Evolutionary conservation across 2,797 vertebrate species (phyloP), one percentile per base, ranked within the genome.

Genomic region (Gallirallus australis): DNA sequence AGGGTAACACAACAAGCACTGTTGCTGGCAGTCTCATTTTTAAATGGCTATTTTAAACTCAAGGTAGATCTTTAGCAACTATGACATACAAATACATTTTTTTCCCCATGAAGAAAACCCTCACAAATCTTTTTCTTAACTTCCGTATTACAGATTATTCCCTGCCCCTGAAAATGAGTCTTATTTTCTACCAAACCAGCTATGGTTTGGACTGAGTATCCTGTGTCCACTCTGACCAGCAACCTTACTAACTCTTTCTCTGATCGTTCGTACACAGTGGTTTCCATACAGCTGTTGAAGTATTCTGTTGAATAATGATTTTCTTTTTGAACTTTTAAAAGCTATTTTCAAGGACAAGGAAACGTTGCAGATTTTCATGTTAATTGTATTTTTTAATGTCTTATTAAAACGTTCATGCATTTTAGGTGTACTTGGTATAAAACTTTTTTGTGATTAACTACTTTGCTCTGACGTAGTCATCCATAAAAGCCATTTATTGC

Each of bases 351-450:
- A 86, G 81, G 18, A 35, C 30, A 86, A 61, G 35, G 13, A 88
- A 61, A 72, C 4, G 2, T 59, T 28, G 15, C 11, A 90, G n/a
- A 63, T 72, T 63, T 90, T 72, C 2, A 1, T 65, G 8, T 72
- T 81, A 7, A 72, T 9, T 66, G 35, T 76, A 52, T 90, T 93
- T 81, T 83, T 61, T 66, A 7, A 61, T 61, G 14, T 35, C 30
- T 28, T 94, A 52, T 63, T 78, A 42, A 9, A 81, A 21, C 17
- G 11, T 48, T 79, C 15, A 47, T 6, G 4, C 18, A 0, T 23
- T 95, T 95, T 77, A 82, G 12, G 84, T 52, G 31, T 89, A 76
- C 13, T 63, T 20, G 2, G 7, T 50, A 64, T 47, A 86, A 91
- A 59, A 5, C 4, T 45, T 85, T 82, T 45, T 69, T 65, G 13